These are phyloP conservation scores for Sigmodon hispidus DNA, from an alignment of 2,113 vertebrate species.

Conservation along the genomic window DNA sequence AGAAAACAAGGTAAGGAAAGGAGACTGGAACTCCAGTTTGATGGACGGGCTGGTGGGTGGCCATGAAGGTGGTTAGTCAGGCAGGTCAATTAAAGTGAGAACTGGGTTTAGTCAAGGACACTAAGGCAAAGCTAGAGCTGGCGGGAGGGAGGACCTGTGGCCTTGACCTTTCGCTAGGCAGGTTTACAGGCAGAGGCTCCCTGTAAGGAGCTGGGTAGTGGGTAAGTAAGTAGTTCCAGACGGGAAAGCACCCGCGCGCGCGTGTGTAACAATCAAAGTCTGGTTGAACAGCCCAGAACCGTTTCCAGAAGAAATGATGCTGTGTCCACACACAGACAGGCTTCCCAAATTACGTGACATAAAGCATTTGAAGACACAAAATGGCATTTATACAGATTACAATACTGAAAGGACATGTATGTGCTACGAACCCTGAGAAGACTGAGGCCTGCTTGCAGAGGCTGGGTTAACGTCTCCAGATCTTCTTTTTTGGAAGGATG, in stretches of 20 bases:
- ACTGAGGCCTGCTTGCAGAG: neutral
- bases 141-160: neutral
- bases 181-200: slow-evolving; percentile 56
- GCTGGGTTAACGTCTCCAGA: neutral
- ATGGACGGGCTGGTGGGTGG: neutral
- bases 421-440: neutral
- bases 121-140: neutral
- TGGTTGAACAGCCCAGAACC: slow-evolving; percentile 56
- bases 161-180: slow-evolving; percentile 66
- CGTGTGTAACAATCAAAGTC: slow-evolving; percentile 64
- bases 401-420: slow-evolving; percentile 63
- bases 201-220: slow-evolving; percentile 32
- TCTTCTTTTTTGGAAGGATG: neutral
- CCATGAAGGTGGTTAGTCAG: neutral
- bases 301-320: slow-evolving; percentile 60
- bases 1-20: slow-evolving; percentile 17
- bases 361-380: slow-evolving; percentile 62
- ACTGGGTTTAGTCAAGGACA: slow-evolving; percentile 24
- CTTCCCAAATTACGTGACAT: slow-evolving; percentile 70
- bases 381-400: slow-evolving; percentile 67
- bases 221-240: slow-evolving; percentile 59
- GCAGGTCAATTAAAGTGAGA: slow-evolving; percentile 2
- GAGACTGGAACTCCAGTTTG: neutral
- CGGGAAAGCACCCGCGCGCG: slow-evolving; percentile 72
- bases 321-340: slow-evolving; percentile 56